Evolutionary conservation across 64 coral and sea anemone genomes (phyloP).

Genomic region (Orbicella faveolata): DNA sequence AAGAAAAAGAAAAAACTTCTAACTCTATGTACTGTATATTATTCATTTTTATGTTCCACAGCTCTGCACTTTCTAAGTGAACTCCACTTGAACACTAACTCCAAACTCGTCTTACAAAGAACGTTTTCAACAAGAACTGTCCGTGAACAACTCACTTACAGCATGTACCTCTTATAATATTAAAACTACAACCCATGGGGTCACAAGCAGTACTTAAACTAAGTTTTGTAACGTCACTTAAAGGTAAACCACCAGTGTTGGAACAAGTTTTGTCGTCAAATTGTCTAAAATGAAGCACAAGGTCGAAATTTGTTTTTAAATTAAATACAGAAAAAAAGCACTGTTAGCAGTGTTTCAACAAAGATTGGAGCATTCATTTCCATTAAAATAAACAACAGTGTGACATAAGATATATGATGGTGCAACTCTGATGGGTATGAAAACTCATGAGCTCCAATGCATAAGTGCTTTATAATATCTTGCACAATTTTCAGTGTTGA

Average conservation of each 20-base stretch:
- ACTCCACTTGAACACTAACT: neutral
- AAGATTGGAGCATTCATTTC: too few relatives aligned
- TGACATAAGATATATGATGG: too few relatives aligned
- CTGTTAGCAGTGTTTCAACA: too few relatives aligned
- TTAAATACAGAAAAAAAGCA: too few relatives aligned
- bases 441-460: too few relatives aligned
- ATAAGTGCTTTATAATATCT: too few relatives aligned
- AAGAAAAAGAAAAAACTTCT: neutral
- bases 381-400: too few relatives aligned
- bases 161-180: neutral
- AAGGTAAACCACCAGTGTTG: neutral
- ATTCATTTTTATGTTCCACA: neutral
- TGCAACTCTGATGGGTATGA: too few relatives aligned
- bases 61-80: constrained; percentile 16
- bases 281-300: neutral
- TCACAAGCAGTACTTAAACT: neutral
- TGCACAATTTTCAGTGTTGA: too few relatives aligned
- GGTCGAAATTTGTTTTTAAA: neutral
- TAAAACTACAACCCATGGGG: constrained; percentile 9
- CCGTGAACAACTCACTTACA: neutral
- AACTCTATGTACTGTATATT: neutral
- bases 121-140: neutral
- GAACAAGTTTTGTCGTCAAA: neutral
- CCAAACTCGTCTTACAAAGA: neutral
- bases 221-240: neutral